Base-by-base conservation (phyloP, 1,140 invertebrate species). In the Heliconius hewitsoni region DNA sequence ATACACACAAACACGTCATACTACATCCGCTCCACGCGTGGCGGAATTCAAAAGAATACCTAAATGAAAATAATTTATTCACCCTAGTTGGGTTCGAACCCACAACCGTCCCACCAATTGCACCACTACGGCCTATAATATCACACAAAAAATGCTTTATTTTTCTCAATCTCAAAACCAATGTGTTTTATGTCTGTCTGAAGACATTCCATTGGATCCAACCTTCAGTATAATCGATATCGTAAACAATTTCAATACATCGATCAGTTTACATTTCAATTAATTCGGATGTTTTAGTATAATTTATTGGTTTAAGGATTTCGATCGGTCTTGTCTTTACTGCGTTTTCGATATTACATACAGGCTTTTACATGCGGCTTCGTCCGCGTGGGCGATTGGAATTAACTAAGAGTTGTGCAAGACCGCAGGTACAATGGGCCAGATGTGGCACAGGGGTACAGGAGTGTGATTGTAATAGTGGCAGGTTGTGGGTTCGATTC, bases 201-300 rank as follows among this genome's bases (percentile, higher is more conserved):
- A 75, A 75, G 78, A 80, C 75, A 76, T 80, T 80, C 78, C 74
- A 80, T 80, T 57, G 74, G 37, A 73, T 73, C 34, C 52, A 76
- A 76, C 66, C 78, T 80, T 80, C 78, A 76, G 60, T 66, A 76
- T 80, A 75, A 60, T 80, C 78, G 60, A n/a, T 71, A 80, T 76
- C 78, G 74, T 80, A 80, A 80, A 80, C 78, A 80, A 80, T 76
- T 75, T 80, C 71, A 71, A 80, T 80, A 74, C 55, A 76, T 80
- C 74, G 66, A 37, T 72, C 74, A 55, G 78, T 80, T 80, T 80
- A 80, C 66, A 73, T 76, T 76, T 80, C 78, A 80, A 80, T 80
- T 80, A 80, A 80, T 73, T 76, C 34, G 37, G 55, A 76, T 79
- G 74, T 75, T 72, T 76, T 74, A 74, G 27, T 73, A 73, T 52